Evolutionary conservation across 2,888 invertebrate species (phyloP).

Genomic region (Mongoloraphidia duomilia): DNA sequence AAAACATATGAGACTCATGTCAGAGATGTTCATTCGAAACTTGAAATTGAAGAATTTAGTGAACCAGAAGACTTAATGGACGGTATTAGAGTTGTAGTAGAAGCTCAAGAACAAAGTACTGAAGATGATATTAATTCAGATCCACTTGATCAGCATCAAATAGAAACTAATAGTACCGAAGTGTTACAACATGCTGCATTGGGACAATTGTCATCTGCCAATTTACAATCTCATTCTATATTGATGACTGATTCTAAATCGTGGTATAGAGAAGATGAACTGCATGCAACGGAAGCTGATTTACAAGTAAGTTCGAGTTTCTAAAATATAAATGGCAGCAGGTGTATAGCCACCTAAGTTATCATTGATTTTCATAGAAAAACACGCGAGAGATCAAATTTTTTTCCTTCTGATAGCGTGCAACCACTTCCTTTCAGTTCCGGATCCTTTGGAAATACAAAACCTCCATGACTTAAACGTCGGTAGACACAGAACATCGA

Average conservation of each 20-base stretch:
- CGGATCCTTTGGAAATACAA: too few relatives aligned
- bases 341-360: too few relatives aligned
- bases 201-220: not conserved
- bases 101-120: constrained; percentile 29
- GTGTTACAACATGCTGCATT: too few relatives aligned
- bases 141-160: too few relatives aligned
- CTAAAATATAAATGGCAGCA: constrained; percentile 28
- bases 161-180: too few relatives aligned
- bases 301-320: constrained; percentile 29
- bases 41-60: constrained; percentile 62
- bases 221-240: not conserved
- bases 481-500: too few relatives aligned
- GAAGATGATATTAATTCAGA: constrained; percentile 19
- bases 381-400: too few relatives aligned
- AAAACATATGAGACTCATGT: constrained; percentile 48
- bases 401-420: too few relatives aligned
- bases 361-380: too few relatives aligned
- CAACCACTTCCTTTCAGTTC: too few relatives aligned
- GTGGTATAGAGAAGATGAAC: constrained; percentile 30
- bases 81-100: constrained; percentile 65
- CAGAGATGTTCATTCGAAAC: constrained; percentile 40
- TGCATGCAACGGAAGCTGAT: constrained; percentile 31
- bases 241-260: constrained; percentile 1
- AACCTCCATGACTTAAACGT: too few relatives aligned
- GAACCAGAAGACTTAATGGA: constrained; percentile 79